Evolutionary conservation across 2,113 vertebrate genomes (phyloP).

Genomic region (Ramphastos sulfuratus): DNA sequence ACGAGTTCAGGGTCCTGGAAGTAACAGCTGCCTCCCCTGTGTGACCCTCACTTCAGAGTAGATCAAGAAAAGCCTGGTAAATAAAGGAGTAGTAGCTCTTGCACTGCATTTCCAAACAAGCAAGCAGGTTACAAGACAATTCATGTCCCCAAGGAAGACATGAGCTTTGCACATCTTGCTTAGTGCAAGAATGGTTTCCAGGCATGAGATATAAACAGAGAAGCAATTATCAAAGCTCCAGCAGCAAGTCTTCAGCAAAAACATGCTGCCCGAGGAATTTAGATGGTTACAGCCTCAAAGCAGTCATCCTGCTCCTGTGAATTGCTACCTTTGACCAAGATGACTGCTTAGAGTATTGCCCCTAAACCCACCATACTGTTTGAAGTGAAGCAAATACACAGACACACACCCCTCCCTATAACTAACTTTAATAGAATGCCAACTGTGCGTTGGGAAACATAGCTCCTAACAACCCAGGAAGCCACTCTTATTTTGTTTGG

Average conservation of each 20-base stretch:
- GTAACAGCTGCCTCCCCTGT: not conserved
- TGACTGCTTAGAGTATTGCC: not conserved
- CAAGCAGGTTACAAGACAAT: not conserved
- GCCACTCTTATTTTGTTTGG: not conserved
- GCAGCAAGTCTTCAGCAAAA: not conserved
- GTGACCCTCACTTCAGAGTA: not conserved
- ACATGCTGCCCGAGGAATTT: not conserved
- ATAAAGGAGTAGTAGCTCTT: not conserved
- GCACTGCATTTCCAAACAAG: not conserved
- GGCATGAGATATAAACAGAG: not conserved
- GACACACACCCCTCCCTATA: fast-evolving
- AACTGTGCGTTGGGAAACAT: not conserved
- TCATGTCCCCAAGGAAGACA: not conserved
- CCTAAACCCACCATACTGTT: not conserved
- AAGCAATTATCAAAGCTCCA: not conserved
- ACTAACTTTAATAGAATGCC: not conserved
- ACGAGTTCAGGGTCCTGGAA: not conserved
- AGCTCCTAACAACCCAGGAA: not conserved
- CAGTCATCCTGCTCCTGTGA: not conserved
- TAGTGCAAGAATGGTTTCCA: not conserved
- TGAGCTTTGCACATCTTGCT: not conserved
- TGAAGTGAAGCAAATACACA: not conserved
- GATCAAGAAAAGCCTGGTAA: not conserved
- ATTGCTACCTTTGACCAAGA: not conserved
- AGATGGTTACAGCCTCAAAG: not conserved